Percentiles rank a stretch among this genome's conserved stretches.
phyloP scores from a whole-genome alignment of 2,888 invertebrate genomes.

The Noctuana brunneofusca region DNA sequence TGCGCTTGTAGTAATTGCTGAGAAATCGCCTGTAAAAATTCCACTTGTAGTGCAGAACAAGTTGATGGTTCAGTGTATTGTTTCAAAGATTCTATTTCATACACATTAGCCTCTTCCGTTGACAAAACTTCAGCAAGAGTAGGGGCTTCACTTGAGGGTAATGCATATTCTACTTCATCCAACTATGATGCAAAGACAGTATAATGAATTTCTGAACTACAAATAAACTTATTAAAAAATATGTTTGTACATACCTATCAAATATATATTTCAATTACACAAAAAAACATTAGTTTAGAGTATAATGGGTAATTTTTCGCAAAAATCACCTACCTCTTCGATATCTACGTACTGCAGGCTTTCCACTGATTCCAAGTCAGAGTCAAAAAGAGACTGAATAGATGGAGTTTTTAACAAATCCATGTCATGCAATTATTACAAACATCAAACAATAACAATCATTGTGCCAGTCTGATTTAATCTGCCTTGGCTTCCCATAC shows the following conservation, averaged over 20 bases:
- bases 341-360: constrained; percentile 87
- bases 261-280: too few species aligned
- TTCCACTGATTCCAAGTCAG: constrained; percentile 86
- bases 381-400: constrained; percentile 83
- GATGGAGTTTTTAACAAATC: constrained; percentile 76
- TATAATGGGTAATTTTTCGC: background rate
- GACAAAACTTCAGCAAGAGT: constrained; percentile 69
- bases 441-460: background rate
- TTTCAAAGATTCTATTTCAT: constrained; percentile 47
- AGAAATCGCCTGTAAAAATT: constrained; percentile 92
- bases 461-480: background rate
- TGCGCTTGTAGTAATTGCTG: constrained; percentile 93
- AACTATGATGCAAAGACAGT: constrained; percentile 55
- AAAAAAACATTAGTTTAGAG: too few species aligned
- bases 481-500: background rate
- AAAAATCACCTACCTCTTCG: constrained; percentile 85
- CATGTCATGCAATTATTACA: constrained; percentile 47
- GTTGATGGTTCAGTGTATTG: constrained; percentile 56
- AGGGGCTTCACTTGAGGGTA: constrained; percentile 74
- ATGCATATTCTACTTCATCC: constrained; percentile 77
- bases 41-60: constrained; percentile 73
- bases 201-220: too few species aligned
- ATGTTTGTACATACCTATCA: too few species aligned
- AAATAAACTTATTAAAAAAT: too few species aligned
- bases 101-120: constrained; percentile 55